Percentiles rank a stretch among this genome's conserved stretches.
These are phyloP conservation scores for Vultur gryphus DNA, from an alignment of 2,797 vertebrate genomes.

Conservation along the genomic window DNA sequence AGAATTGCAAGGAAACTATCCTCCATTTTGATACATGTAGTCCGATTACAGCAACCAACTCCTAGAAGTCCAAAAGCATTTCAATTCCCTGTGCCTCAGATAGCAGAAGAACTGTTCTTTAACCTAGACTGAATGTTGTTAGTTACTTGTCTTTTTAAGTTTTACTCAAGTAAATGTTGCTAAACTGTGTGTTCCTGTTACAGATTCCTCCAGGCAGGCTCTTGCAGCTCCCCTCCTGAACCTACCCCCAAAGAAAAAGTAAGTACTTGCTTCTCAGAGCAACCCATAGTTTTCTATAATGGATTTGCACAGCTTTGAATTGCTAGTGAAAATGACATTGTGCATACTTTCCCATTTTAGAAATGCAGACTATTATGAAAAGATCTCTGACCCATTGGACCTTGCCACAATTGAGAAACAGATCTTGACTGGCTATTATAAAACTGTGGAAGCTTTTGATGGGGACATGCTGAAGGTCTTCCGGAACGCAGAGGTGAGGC, in stretches of 20 bases:
- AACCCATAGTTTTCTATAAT: background rate
- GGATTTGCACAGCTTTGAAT: background rate
- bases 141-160: background rate
- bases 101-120: background rate
- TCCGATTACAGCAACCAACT: background rate
- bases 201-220: constrained; percentile 90
- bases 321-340: background rate
- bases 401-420: constrained; percentile 95
- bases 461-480: constrained; percentile 98
- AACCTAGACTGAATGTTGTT: background rate
- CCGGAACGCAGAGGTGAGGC: constrained; percentile 88
- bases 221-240: constrained; percentile 92
- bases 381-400: constrained; percentile 93
- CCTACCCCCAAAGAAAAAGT: constrained; percentile 97
- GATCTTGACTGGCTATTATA: constrained; percentile 93
- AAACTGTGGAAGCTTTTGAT: constrained; percentile 94
- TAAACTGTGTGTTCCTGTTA: constrained; percentile 1
- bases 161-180: background rate
- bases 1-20: background rate
- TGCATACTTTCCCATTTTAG: constrained; percentile 54
- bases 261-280: constrained; percentile 47
- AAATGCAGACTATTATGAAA: constrained; percentile 95
- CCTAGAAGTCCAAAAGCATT: background rate
- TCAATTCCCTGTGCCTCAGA: background rate
- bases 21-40: background rate